Base-by-base conservation (phyloP, 2,888 invertebrate species). In the Campopleginae sp. region DNA sequence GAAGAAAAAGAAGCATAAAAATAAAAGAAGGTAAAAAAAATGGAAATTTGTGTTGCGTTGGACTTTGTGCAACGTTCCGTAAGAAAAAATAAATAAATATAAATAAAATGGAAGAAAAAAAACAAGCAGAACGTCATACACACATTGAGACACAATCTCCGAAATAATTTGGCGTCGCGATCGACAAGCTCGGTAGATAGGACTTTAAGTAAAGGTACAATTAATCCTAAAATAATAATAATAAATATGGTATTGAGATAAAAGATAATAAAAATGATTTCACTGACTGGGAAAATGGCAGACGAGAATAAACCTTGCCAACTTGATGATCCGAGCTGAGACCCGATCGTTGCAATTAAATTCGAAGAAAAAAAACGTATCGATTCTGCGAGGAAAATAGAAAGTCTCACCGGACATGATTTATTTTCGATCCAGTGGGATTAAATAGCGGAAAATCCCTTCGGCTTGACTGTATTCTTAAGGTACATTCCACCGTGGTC, bases 401-500 rank as follows among this genome's bases (percentile, higher is more conserved):
- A 27, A 65, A 17, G 14, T 6, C 14, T 23, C 31, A 58, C 12
- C 14, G 27, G 27, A 78, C 68, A 78, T 81, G 81, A 70, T 46
- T 63, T 80, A 76, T 82, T 76, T 58, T 75, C 38, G 27, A 31
- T 23, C 44, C n/a, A n/a, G n/a, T n/a, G n/a, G n/a, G n/a, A n/a
- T n/a, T n/a, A n/a, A n/a, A n/a, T n/a, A n/a, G n/a, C n/a, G n/a
- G 65, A 74, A n/a, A 79, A 80, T 71, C 46, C 61, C 74, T 85
- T 85, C 85, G 76, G 85, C 85, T 85, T 80, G 72, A 86, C 81
- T 86, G 86, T 84, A 88, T 86, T 86, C 84, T 84, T 86, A 89
- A 89, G 88, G 84, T 88, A 91, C 90, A 92, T 92, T 93, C 92
- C 92, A 92, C 91, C 90, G 90, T 90, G 89, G 90, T 90, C 89